Percentiles rank a stretch among this genome's conserved stretches.
These are phyloP conservation scores for Cavia porcellus DNA, from an alignment of 2,113 vertebrate species.

Conservation along the genomic window DNA sequence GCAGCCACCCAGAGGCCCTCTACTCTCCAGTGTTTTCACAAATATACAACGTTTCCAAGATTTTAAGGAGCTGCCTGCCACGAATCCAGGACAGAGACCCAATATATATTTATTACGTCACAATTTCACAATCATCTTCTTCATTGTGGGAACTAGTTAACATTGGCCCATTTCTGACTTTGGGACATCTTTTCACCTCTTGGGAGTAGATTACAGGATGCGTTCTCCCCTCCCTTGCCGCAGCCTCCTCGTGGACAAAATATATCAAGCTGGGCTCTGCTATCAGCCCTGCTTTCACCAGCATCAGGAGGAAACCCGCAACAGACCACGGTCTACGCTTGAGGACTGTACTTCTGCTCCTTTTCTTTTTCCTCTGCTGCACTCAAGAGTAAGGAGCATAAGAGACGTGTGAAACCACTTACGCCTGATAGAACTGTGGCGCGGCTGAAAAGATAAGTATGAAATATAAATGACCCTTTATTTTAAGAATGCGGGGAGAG, in stretches of 20 bases:
- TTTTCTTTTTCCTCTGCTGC: neutral
- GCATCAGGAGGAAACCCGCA: neutral
- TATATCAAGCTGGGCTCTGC: neutral
- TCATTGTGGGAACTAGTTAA: neutral
- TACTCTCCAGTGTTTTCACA: neutral
- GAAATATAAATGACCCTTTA: too few relatives aligned
- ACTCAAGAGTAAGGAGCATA: neutral
- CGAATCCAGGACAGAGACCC: neutral
- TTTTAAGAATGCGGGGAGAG: too few relatives aligned
- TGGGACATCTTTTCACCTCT: neutral
- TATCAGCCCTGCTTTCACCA: neutral
- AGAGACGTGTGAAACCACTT: neutral
- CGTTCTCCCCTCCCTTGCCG: neutral
- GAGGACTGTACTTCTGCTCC: neutral
- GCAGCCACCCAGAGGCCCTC: neutral
- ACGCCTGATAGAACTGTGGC: too few relatives aligned
- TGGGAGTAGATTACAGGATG: neutral
- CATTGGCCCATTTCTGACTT: neutral
- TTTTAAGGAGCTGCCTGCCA: neutral
- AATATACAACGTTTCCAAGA: neutral
- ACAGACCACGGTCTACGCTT: neutral
- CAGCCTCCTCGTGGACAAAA: neutral
- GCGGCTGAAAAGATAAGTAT: too few relatives aligned
- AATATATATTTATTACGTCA: neutral
- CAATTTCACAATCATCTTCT: neutral